Percentiles rank a stretch among this genome's conserved stretches.
Evolutionary conservation across 2,797 vertebrate species (phyloP).

Genomic region (Brotula barbata): DNA sequence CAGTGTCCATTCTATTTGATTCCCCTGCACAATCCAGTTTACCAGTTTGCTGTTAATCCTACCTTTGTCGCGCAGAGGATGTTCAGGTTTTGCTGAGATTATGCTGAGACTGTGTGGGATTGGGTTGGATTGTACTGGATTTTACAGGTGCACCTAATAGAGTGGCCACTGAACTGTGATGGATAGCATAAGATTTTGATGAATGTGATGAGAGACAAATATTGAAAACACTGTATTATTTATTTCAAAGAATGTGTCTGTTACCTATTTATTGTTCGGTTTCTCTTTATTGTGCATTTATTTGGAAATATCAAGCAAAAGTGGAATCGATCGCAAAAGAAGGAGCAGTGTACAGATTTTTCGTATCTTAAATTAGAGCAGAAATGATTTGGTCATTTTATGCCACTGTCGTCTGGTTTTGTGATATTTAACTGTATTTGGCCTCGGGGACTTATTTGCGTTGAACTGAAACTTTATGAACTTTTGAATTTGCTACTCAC

Average conservation of each 20-base stretch:
- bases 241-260: conserved; percentile 66
- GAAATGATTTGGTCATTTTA: conserved; percentile 21
- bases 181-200: conserved; percentile 13
- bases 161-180: too few species aligned
- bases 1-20: too few species aligned
- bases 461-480: conserved; percentile 33
- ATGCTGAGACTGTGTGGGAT: too few species aligned
- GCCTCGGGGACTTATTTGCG: conserved; percentile 19
- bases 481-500: conserved; percentile 48
- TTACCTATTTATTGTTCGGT: conserved; percentile 71
- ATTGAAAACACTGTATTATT: conserved; percentile 68
- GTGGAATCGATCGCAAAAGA: conserved; percentile 34
- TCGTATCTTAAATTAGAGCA: conserved; percentile 29
- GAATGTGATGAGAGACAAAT: conserved; percentile 37
- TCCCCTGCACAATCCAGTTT: too few species aligned
- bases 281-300: conserved; percentile 54
- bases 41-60: too few species aligned
- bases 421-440: conserved; percentile 29
- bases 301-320: conserved; percentile 47
- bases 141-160: too few species aligned
- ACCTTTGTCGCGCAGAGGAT: too few species aligned
- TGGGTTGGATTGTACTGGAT: too few species aligned
- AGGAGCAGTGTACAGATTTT: conserved; percentile 56
- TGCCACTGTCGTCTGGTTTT: conserved; percentile 24
- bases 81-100: too few species aligned